These are phyloP conservation scores for Zoroaster sp. DNA, from an alignment of 53 echinoderm and acorn worm genomes.

Conservation along the genomic window DNA sequence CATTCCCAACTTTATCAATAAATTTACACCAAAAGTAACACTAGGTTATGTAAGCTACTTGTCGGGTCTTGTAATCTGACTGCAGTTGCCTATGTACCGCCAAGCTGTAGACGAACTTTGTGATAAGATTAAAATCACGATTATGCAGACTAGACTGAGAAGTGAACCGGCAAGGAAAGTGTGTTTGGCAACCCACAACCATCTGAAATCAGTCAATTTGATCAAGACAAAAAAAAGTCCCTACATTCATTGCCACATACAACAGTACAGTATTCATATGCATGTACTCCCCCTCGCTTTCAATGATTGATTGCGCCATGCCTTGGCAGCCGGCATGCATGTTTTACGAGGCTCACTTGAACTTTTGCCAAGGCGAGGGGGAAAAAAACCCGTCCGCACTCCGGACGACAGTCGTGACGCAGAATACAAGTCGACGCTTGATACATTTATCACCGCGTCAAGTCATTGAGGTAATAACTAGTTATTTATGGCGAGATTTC, in stretches of 20 bases:
- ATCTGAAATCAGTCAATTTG: neutral
- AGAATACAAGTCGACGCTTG: neutral
- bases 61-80: too few relatives aligned
- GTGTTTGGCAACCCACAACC: too few relatives aligned
- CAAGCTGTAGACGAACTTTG: too few relatives aligned
- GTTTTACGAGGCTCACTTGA: slow-evolving; percentile 28
- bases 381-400: neutral
- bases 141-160: too few relatives aligned
- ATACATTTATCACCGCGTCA: slow-evolving; percentile 26
- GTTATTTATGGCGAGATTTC: neutral
- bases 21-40: too few relatives aligned
- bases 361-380: neutral
- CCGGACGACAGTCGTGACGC: neutral
- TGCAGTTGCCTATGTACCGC: too few relatives aligned
- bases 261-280: too few relatives aligned
- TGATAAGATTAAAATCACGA: too few relatives aligned
- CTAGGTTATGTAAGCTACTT: too few relatives aligned
- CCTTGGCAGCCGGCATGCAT: neutral
- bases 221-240: neutral
- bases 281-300: neutral
- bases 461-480: slow-evolving; percentile 10
- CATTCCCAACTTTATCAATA: too few relatives aligned
- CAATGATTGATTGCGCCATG: slow-evolving; percentile 17
- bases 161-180: too few relatives aligned
- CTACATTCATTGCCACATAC: too few relatives aligned